Evolutionary conservation across 2,797 vertebrate species (phyloP).

Genomic region (Acanthurus leucopareius): DNA sequence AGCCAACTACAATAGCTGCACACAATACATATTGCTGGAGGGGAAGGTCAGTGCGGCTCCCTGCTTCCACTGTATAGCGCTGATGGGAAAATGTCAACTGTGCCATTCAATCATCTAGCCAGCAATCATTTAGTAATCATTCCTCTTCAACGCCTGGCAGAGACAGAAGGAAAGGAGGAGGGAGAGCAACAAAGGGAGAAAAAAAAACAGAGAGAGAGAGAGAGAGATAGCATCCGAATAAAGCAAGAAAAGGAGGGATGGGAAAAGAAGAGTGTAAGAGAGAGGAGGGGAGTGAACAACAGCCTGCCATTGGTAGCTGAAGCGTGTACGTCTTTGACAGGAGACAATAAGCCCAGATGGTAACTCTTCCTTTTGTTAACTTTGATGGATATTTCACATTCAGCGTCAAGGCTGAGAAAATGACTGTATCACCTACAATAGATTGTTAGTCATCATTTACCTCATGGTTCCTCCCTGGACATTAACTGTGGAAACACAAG

Average conservation of each 20-base stretch:
- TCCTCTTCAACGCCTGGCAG: conserved; percentile 63
- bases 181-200: conserved; percentile 42
- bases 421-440: conserved; percentile 56
- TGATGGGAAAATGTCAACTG: conserved; percentile 74
- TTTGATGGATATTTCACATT: conserved; percentile 81
- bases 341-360: conserved; percentile 83
- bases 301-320: conserved; percentile 70
- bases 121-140: conserved; percentile 78
- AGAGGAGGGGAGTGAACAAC: conserved; percentile 63
- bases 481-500: conserved; percentile 24
- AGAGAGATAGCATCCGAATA: conserved; percentile 36
- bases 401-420: conserved; percentile 58
- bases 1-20: conserved; percentile 31
- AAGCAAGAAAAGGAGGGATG: conserved; percentile 43
- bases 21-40: conserved; percentile 47
- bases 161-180: conserved; percentile 37
- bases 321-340: conserved; percentile 77
- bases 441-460: conserved; percentile 62
- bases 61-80: conserved; percentile 43
- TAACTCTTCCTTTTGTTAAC: conserved; percentile 79
- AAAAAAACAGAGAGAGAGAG: not conserved
- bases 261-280: conserved; percentile 38
- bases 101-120: conserved; percentile 70
- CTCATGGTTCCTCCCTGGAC: conserved; percentile 30
- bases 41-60: conserved; percentile 49